phyloP scores from a whole-genome alignment of 2,888 invertebrate species.

The Andrena dorsata region DNA sequence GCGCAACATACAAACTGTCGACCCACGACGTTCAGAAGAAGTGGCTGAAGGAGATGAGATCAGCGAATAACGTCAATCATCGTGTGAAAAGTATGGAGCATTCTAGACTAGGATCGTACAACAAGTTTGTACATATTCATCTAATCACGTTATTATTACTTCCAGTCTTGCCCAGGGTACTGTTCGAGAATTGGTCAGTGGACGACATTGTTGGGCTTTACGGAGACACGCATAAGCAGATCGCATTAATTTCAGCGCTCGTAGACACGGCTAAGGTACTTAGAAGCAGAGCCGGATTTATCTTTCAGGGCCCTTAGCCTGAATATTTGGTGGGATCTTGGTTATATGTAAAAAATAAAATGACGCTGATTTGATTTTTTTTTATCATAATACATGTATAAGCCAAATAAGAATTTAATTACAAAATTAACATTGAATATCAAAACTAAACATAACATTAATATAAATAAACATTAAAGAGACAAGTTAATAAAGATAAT shows the following conservation, averaged over 20 bases:
- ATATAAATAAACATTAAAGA: too few species aligned
- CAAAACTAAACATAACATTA: too few species aligned
- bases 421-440: too few species aligned
- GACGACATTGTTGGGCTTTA: slow-evolving; percentile 91
- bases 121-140: background rate
- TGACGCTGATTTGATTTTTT: too few species aligned
- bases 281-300: too few species aligned
- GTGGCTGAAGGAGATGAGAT: slow-evolving; percentile 92
- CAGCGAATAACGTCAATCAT: slow-evolving; percentile 86
- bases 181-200: slow-evolving; percentile 95
- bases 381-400: too few species aligned
- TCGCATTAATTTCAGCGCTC: slow-evolving; percentile 89
- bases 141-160: slow-evolving; percentile 64
- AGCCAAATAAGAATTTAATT: too few species aligned
- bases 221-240: slow-evolving; percentile 88
- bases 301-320: too few species aligned
- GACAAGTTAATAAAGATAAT: too few species aligned
- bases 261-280: slow-evolving; percentile 86
- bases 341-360: too few species aligned
- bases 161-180: slow-evolving; percentile 94
- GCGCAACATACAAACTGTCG: slow-evolving; percentile 88
- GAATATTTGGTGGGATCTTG: too few species aligned
- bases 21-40: slow-evolving; percentile 94
- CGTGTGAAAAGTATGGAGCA: slow-evolving; percentile 87
- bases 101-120: slow-evolving; percentile 8